Conservation (phyloP, 2,113 vertebrate species). For the Syngnathus scovelli region DNA sequence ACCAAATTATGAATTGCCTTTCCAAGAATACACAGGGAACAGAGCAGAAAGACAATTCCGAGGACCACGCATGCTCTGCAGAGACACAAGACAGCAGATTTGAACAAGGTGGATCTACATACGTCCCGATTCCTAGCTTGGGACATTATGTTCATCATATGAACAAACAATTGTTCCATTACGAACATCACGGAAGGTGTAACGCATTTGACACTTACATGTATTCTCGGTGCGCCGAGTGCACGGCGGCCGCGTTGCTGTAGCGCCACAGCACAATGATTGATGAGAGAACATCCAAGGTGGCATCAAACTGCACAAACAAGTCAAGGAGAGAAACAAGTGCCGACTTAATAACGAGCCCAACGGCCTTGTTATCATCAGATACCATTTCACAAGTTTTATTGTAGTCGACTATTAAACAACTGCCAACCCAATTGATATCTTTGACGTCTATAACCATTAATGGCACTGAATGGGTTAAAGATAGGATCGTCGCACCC, state of each 20-base stretch:
- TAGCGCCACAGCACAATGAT: slow-evolving; percentile 96
- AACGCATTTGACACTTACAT: slow-evolving; percentile 78
- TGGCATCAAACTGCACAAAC: slow-evolving; percentile 85
- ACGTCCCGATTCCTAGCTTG: background rate
- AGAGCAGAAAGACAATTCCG: slow-evolving; percentile 89
- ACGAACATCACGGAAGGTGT: too few species aligned
- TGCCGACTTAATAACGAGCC: too few species aligned
- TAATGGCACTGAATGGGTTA: too few species aligned
- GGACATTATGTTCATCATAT: too few species aligned
- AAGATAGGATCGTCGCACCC: background rate
- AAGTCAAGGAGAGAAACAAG: background rate
- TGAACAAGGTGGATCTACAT: background rate
- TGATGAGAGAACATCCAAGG: slow-evolving; percentile 91
- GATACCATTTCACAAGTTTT: background rate
- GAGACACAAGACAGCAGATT: slow-evolving; percentile 25
- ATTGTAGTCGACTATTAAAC: background rate
- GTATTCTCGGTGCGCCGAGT: slow-evolving; percentile 94
- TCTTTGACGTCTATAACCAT: too few species aligned
- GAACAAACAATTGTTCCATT: background rate
- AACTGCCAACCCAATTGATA: too few species aligned
- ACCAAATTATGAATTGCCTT: slow-evolving; percentile 95
- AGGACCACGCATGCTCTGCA: slow-evolving; percentile 91
- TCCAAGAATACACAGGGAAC: slow-evolving; percentile 90
- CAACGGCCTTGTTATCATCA: background rate
- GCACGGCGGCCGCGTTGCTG: slow-evolving; percentile 94